phyloP scores from a whole-genome alignment of 2,113 vertebrate genomes.

The Calypte anna region DNA sequence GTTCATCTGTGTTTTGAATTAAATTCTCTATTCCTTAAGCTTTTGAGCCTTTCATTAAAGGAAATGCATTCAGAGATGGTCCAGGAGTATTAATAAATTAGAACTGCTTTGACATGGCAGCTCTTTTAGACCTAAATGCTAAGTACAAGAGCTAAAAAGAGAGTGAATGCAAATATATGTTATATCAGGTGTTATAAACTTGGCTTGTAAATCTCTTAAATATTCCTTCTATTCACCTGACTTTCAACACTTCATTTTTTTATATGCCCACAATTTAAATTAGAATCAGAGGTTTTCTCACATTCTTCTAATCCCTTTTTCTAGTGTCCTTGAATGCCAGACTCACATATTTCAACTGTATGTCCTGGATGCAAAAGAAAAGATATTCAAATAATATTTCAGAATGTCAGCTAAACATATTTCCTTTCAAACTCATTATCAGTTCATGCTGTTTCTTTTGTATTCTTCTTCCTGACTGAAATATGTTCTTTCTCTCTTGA shows the following conservation, averaged over 20 bases:
- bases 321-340: background rate
- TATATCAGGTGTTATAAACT: background rate
- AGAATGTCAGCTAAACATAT: slow-evolving; percentile 38
- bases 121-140: background rate
- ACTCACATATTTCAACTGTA: background rate
- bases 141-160: background rate
- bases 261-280: background rate
- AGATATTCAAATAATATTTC: slow-evolving; percentile 35
- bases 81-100: background rate
- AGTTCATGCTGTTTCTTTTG: background rate
- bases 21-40: background rate
- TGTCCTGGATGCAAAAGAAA: background rate
- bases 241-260: background rate
- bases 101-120: background rate
- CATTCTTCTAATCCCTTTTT: background rate
- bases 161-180: background rate
- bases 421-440: slow-evolving; percentile 10
- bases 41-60: background rate
- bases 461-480: background rate
- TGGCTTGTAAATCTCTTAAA: background rate
- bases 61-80: background rate
- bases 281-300: background rate
- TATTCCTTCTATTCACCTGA: background rate
- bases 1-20: background rate
- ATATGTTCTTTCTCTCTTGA: background rate